Evolutionary conservation across 2,888 invertebrate species (phyloP).

Genomic region (Tanypteryx hageni): DNA sequence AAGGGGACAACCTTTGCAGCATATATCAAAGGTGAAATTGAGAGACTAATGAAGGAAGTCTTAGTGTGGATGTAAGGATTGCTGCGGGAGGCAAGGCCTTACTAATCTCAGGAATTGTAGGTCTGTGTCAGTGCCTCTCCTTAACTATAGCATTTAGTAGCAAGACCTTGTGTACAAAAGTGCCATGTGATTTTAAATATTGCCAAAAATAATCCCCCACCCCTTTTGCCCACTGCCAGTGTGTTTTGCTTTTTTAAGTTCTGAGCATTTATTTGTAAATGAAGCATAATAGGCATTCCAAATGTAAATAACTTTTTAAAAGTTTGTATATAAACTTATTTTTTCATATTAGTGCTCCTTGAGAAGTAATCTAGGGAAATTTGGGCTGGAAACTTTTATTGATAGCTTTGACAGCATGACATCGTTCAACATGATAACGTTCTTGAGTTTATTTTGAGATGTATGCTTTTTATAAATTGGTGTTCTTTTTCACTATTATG

Average conservation of each 20-base stretch:
- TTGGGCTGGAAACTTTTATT: background rate
- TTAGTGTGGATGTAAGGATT: slow-evolving; percentile 43
- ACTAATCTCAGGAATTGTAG: slow-evolving; percentile 59
- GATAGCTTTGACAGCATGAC: too few species aligned
- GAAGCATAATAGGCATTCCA: slow-evolving; percentile 60
- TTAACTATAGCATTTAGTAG: slow-evolving; percentile 61
- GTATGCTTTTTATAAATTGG: background rate
- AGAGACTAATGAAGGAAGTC: slow-evolving; percentile 44
- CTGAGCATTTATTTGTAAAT: background rate
- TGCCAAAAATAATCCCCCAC: slow-evolving; percentile 57
- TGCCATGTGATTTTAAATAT: slow-evolving; percentile 63
- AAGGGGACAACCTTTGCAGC: slow-evolving; percentile 50
- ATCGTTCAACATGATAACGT: too few species aligned
- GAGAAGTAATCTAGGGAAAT: background rate
- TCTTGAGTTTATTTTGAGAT: background rate
- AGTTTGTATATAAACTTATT: slow-evolving; percentile 49
- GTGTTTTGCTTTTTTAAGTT: slow-evolving; percentile 49
- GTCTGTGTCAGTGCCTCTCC: slow-evolving; percentile 60
- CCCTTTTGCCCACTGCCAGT: slow-evolving; percentile 63
- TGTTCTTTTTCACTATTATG: background rate
- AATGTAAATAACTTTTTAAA: slow-evolving; percentile 41
- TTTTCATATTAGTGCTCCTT: slow-evolving; percentile 18
- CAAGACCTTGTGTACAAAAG: slow-evolving; percentile 59
- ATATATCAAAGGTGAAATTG: slow-evolving; percentile 32
- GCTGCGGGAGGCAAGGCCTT: slow-evolving; percentile 62